Evolutionary conservation across 2,888 invertebrate species (phyloP).

Genomic region (Drosophila ochracea): DNA sequence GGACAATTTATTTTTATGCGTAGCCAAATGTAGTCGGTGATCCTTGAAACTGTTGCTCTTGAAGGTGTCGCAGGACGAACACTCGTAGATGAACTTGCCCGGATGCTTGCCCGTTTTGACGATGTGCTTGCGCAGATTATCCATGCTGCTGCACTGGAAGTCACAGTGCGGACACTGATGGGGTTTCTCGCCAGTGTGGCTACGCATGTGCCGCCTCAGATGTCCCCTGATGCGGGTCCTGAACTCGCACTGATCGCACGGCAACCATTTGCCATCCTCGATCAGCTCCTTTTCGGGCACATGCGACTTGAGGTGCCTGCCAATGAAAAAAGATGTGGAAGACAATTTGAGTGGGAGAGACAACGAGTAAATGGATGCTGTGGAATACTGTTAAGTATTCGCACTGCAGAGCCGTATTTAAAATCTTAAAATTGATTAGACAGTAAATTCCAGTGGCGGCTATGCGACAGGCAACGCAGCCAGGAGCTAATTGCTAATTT

Average conservation of each 20-base stretch:
- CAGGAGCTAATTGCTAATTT: slow-evolving; percentile 75
- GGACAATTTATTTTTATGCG: slow-evolving; percentile 13
- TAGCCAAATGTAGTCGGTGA: slow-evolving; percentile 75
- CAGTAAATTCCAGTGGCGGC: slow-evolving; percentile 75
- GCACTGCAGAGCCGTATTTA: slow-evolving; percentile 62
- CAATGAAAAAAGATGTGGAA: slow-evolving; percentile 13
- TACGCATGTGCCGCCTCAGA: slow-evolving; percentile 91
- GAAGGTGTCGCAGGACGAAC: slow-evolving; percentile 86
- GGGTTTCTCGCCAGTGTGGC: slow-evolving; percentile 92
- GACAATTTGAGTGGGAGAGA: background rate
- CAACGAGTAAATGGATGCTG: background rate
- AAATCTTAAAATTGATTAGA: slow-evolving; percentile 70
- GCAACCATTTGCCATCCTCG: slow-evolving; percentile 85
- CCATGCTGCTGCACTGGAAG: slow-evolving; percentile 92
- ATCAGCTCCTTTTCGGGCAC: slow-evolving; percentile 50
- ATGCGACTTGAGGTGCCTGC: slow-evolving; percentile 81
- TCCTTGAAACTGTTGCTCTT: slow-evolving; percentile 81
- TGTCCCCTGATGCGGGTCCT: slow-evolving; percentile 89
- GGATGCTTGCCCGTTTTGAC: slow-evolving; percentile 91
- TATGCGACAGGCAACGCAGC: slow-evolving; percentile 41
- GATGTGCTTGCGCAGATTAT: slow-evolving; percentile 95
- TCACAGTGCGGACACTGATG: slow-evolving; percentile 94
- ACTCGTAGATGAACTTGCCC: slow-evolving; percentile 92
- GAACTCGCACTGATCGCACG: slow-evolving; percentile 90
- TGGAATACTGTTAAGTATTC: slow-evolving; percentile 39